These are phyloP conservation scores for Steinernema scapterisci DNA, from an alignment of 2,888 invertebrate species.

Conservation along the genomic window DNA sequence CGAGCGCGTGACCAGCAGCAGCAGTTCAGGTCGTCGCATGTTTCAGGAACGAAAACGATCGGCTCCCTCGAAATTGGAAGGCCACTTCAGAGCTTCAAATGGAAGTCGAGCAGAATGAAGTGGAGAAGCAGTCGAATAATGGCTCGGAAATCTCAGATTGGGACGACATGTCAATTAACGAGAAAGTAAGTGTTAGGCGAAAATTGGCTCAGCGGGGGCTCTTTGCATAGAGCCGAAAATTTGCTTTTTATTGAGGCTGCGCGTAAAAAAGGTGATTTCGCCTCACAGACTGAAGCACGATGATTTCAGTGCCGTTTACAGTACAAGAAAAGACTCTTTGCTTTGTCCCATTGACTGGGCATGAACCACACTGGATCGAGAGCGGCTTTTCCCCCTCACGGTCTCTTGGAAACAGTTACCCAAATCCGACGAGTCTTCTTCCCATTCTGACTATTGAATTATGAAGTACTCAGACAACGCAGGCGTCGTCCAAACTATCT, in stretches of 20 bases:
- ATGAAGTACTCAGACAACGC: too few species aligned
- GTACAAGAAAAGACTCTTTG: too few species aligned
- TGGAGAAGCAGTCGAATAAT: constrained; percentile 24
- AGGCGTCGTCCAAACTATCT: neutral
- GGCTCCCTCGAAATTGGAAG: neutral
- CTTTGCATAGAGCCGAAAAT: neutral
- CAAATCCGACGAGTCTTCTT: too few species aligned
- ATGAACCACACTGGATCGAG: too few species aligned
- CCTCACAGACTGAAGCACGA: neutral
- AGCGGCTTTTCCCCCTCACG: too few species aligned
- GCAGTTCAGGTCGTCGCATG: too few species aligned
- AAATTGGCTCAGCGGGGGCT: constrained; percentile 12
- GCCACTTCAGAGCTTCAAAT: neutral
- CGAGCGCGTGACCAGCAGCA: neutral
- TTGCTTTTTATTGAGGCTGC: neutral
- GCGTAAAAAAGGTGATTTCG: neutral
- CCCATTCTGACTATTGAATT: too few species aligned
- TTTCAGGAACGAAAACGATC: too few species aligned
- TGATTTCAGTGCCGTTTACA: neutral
- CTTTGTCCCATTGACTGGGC: too few species aligned
- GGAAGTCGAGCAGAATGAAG: constrained; percentile 23
- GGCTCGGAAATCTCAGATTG: constrained; percentile 26
- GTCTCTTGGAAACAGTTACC: too few species aligned
- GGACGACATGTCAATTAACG: constrained; percentile 30
- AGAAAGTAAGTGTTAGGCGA: constrained; percentile 1